A percentile compares a stretch with the other conserved stretches of the same genome.
These are phyloP conservation scores for Macroglossus sobrinus DNA, from an alignment of 2,113 vertebrate genomes.

Conservation along the genomic window DNA sequence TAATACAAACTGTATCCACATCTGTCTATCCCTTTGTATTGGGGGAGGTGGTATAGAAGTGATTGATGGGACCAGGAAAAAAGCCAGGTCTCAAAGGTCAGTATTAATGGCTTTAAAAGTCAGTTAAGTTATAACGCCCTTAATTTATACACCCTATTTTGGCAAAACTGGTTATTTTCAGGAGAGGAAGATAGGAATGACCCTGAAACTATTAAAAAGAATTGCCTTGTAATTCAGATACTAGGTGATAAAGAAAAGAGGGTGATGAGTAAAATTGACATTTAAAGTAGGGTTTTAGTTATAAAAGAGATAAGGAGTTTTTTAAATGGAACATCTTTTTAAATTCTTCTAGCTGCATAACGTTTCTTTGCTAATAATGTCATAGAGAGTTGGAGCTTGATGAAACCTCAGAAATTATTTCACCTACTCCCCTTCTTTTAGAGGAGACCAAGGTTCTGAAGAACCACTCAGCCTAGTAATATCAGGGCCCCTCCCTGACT, in stretches of 20 bases:
- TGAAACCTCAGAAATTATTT: background rate
- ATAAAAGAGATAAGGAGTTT: background rate
- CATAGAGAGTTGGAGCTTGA: background rate
- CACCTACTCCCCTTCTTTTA: background rate
- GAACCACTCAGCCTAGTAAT: accelerated
- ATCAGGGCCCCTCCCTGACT: background rate
- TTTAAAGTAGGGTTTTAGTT: background rate
- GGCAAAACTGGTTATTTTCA: conserved; percentile 55
- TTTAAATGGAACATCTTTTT: background rate
- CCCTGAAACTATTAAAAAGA: conserved; percentile 45
- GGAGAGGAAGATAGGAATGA: conserved; percentile 14
- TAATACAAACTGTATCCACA: background rate
- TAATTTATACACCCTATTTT: conserved; percentile 59
- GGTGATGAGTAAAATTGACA: conserved; percentile 8
- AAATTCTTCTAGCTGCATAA: background rate
- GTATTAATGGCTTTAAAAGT: conserved; percentile 62
- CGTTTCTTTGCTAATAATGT: background rate
- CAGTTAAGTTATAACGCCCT: conserved; percentile 54
- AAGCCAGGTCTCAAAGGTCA: conserved; percentile 56
- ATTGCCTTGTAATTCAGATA: conserved; percentile 38
- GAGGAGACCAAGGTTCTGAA: background rate
- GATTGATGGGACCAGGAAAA: conserved; percentile 54
- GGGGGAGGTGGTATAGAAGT: conserved; percentile 35
- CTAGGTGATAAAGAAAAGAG: background rate
- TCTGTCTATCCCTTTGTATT: conserved; percentile 40